Base-by-base conservation (phyloP, 2,797 vertebrate genomes). In the Brachyalestes nurse region DNA sequence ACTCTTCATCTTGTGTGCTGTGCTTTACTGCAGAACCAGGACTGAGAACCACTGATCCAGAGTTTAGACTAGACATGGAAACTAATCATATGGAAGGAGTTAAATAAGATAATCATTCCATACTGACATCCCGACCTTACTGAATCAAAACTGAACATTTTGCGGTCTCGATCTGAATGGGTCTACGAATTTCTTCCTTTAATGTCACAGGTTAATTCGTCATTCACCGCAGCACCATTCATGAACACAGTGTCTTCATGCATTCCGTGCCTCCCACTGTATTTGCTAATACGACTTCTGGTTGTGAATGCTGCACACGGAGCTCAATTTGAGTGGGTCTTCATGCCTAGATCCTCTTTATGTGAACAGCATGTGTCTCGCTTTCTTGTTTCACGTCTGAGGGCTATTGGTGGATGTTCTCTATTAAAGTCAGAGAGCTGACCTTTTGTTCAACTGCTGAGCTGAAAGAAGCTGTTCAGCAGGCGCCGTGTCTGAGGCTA, bases 351-450 rank as follows among this genome's bases (percentile, higher is more conserved):
- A 49, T 55, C 23, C 17, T 45, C 51, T 49, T 40, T 65, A 0
- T 69, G 60, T 73, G 17, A 57, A 49, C 10, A 38, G 38, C 77
- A 23, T 77, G 67, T 21, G 17, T 78, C 16, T 49, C 12, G 61
- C 51, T 73, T 72, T 74, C 72, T 76, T 71, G 23, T 61, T 28
- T 82, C n/a, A 55, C 23, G 28, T 67, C 21, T 69, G 45, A 69
- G 23, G 53, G 65, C 60, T 49, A 64, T 81, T 77, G 69, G 62
- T 73, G n/a, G 53, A 61, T 23, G 8, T 1, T 57, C 38, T 78
- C 34, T 77, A 78, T 60, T 65, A 78, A 73, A 78, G 53, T 51
- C 70, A 49, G 62, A 40, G 75, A 75, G 55, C 62, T 69, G 76
- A 78, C 65, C 71, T 78, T 78, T 74, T 25, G 53, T 67, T 74